phyloP scores from a whole-genome alignment of 2,113 vertebrate genomes.

The Azemiops feae region DNA sequence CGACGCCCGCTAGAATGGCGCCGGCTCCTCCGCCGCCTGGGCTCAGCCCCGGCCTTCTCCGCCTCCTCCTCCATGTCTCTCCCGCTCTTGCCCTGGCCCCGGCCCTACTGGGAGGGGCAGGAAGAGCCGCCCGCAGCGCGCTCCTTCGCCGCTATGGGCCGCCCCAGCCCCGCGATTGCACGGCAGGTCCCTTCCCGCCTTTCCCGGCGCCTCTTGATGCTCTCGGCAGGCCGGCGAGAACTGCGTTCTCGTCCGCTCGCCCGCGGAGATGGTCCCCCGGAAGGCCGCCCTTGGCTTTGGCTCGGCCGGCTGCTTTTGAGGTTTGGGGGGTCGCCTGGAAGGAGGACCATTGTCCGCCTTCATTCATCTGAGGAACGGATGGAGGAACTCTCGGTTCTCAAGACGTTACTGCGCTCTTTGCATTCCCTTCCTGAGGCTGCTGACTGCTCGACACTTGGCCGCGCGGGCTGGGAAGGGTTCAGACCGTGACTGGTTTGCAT shows the following conservation, averaged over 20 bases:
- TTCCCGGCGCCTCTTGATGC: neutral
- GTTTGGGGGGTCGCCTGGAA: neutral
- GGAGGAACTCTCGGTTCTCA: neutral
- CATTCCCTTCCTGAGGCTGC: neutral
- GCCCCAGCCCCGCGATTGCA: neutral
- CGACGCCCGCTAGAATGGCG: neutral
- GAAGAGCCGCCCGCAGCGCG: neutral
- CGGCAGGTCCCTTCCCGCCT: neutral
- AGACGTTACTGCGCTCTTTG: neutral
- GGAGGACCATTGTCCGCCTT: neutral
- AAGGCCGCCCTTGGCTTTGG: too few relatives aligned
- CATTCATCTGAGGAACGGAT: neutral
- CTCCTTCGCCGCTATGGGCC: conserved; percentile 1
- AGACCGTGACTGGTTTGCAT: neutral
- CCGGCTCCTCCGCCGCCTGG: conserved; percentile 62
- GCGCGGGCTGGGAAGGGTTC: neutral
- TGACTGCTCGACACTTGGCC: neutral
- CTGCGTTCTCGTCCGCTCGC: rapidly evolving
- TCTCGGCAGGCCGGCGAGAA: neutral
- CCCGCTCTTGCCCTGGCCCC: neutral
- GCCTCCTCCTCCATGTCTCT: conserved; percentile 56
- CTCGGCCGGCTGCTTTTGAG: neutral
- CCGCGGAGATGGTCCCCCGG: neutral
- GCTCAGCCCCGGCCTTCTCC: conserved; percentile 55
- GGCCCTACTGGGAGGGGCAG: neutral